Percentiles rank a stretch among this genome's conserved stretches.
phyloP scores from a whole-genome alignment of 2,888 invertebrate species.

The Drosophila robusta region DNA sequence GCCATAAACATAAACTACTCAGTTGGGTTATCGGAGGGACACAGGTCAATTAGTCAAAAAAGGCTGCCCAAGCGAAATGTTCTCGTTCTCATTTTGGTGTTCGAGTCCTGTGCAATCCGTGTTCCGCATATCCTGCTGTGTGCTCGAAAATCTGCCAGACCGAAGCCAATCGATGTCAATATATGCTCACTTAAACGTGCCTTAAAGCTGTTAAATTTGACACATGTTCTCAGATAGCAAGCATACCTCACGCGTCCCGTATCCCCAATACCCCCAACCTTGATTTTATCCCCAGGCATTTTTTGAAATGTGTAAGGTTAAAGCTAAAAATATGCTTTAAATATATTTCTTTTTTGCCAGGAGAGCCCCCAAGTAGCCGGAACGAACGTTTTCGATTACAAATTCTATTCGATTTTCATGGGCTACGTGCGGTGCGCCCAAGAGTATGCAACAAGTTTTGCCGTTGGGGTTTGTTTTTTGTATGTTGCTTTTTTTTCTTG shows the following conservation, averaged over 20 bases:
- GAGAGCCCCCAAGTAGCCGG: not conserved
- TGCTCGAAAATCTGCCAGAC: slow-evolving; percentile 28
- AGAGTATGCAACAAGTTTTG: slow-evolving; percentile 52
- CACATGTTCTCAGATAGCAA: slow-evolving; percentile 30
- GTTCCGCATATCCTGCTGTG: slow-evolving; percentile 41
- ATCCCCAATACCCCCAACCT: not conserved
- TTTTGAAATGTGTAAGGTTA: slow-evolving; percentile 57
- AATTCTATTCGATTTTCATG: slow-evolving; percentile 39
- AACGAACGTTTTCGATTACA: slow-evolving; percentile 34
- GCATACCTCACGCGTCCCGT: no score
- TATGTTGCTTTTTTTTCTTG: not conserved
- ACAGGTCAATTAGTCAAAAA: slow-evolving; percentile 79
- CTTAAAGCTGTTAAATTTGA: slow-evolving; percentile 65
- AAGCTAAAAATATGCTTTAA: slow-evolving; percentile 58
- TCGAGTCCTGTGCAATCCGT: slow-evolving; percentile 5
- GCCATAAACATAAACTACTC: slow-evolving; percentile 29
- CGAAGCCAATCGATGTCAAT: slow-evolving; percentile 58
- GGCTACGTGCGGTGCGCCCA: slow-evolving; percentile 2
- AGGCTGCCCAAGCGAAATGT: slow-evolving; percentile 43
- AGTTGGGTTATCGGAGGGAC: slow-evolving; percentile 44
- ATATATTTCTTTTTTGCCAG: not conserved
- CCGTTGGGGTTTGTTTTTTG: not conserved
- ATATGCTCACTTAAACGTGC: slow-evolving; percentile 56
- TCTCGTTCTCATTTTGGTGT: slow-evolving; percentile 12
- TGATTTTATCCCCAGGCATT: not conserved